phyloP scores from a whole-genome alignment of 2,113 vertebrate species.

The Pteruthius melanotis region DNA sequence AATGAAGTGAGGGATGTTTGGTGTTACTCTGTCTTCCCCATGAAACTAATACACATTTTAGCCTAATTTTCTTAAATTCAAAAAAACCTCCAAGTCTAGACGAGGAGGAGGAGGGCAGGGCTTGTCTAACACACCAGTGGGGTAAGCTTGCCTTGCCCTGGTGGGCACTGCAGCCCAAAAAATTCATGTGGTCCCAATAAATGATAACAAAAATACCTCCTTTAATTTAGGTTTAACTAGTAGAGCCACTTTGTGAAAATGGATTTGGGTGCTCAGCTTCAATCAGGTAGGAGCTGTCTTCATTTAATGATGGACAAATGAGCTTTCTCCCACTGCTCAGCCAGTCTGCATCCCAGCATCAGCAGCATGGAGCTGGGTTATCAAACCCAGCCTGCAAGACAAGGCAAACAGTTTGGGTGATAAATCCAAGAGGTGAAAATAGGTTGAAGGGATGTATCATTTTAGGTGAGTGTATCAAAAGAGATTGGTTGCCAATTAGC shows the following conservation, averaged over 20 bases:
- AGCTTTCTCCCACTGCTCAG: not conserved
- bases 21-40: not conserved
- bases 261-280: not conserved
- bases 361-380: not conserved
- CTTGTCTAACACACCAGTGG: not conserved
- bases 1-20: not conserved
- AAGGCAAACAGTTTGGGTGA: not conserved
- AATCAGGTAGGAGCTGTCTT: not conserved
- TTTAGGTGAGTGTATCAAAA: not conserved
- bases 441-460: not conserved
- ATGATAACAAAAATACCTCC: not conserved
- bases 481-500: not conserved
- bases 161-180: not conserved
- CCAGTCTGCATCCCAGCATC: not conserved
- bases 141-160: not conserved
- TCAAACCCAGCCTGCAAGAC: not conserved
- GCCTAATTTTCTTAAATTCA: not conserved
- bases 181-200: not conserved
- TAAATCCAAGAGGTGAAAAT: not conserved
- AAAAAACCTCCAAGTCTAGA: not conserved
- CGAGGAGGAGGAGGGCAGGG: not conserved
- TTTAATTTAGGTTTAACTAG: not conserved
- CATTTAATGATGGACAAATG: not conserved
- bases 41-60: not conserved
- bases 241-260: not conserved